Evolutionary conservation across 2,888 invertebrate genomes (phyloP), one percentile per base, ranked within the genome.

Genomic region (Orthosia gracilis): DNA sequence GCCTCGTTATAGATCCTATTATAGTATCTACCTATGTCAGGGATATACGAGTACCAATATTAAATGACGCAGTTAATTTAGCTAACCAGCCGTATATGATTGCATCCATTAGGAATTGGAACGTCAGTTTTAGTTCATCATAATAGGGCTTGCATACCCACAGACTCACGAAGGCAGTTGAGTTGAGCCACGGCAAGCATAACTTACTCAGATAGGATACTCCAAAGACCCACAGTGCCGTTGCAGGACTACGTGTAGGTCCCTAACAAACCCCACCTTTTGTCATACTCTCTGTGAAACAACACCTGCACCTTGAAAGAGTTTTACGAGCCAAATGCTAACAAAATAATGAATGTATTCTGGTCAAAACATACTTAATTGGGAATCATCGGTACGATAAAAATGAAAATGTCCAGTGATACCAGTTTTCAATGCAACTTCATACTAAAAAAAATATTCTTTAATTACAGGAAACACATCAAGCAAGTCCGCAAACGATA

Each of bases 401-500:
- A 40, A 9, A 40, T 40, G 40, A 40, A 40, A 9, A 40, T 7
- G 9, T 7, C 31, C 9, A 40, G 13, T 31, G 13, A 55, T 15
- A 23, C 12, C 5, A 2, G 1, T 55, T 21, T 13, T 0, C 15
- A 23, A 21, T 49, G 1, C 1, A 1, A 49, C 31, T 18, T n/a
- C 23, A n/a, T 13, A 11, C 3, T 73, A n/a, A 21, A 1, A 70
- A n/a, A 12, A 26, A 40, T 13, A n/a, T 47, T 47, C 4, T 73
- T 55, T 62, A 17, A 23, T 76, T 76, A 23, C 76, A 80, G 80
- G 15, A n/a, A 26, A 7, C 1, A 47, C 17, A 31, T 31, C 12
- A 40, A 67, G 45, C 45, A 21, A 63, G 7, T 7, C 18, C 13
- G 47, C 11, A 11, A 9, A 3, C 7, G 5, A n/a, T n/a, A 31